A percentile compares a stretch with the other conserved stretches of the same genome.
Conservation (phyloP, 2,113 vertebrate species). For the Fregata magnificens region DNA sequence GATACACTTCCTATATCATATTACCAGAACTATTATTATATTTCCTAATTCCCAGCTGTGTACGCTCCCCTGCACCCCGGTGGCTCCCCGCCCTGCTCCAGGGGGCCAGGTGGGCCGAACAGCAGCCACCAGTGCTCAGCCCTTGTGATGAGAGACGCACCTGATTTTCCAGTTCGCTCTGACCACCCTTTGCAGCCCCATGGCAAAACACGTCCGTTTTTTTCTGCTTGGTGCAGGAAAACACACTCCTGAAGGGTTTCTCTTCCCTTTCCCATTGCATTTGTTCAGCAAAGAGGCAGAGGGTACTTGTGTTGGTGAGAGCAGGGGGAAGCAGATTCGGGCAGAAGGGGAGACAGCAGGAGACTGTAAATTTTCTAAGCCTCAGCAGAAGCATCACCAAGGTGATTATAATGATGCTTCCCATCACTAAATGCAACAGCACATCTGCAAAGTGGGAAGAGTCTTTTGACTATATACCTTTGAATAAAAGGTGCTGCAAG, state of each 20-base stretch:
- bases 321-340: not conserved
- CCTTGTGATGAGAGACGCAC: not conserved
- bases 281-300: not conserved
- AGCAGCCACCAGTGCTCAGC: not conserved
- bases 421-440: not conserved
- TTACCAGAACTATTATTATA: not conserved
- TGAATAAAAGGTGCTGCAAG: not conserved
- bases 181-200: rapidly evolving
- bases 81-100: not conserved
- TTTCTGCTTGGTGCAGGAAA: not conserved
- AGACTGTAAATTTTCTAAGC: not conserved
- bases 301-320: not conserved
- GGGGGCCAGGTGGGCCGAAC: not conserved
- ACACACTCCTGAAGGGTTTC: not conserved
- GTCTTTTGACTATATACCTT: not conserved
- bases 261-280: not conserved
- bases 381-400: not conserved
- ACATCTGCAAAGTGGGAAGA: not conserved
- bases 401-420: not conserved
- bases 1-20: not conserved
- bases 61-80: not conserved
- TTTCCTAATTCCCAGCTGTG: not conserved
- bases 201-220: rapidly evolving
- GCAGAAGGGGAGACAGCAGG: not conserved
- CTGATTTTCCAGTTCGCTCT: not conserved